Evolutionary conservation across 2,113 vertebrate species (phyloP), one percentile per base, ranked within the genome.

Genomic region (Numenius arquata): DNA sequence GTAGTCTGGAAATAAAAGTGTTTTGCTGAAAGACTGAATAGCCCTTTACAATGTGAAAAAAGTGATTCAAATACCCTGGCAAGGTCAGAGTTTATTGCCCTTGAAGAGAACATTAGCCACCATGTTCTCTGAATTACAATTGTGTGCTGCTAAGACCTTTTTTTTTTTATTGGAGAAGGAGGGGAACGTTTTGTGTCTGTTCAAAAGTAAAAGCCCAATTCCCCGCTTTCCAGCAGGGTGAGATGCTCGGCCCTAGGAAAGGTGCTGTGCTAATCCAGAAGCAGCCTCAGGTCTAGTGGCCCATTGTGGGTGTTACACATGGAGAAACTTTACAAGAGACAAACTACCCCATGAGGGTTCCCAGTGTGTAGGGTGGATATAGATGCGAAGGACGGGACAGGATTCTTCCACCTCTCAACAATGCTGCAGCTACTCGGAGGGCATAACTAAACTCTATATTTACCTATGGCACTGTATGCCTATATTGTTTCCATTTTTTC

Each of bases 71-170:
- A 74, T 67, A 90, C 34, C 27, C 40, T 83, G 40, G 18, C 75
- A 90, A 89, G 65, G 85, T 93, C 52, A n/a, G 72, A 89, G 27
- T 93, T 93, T 96, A 90, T 81, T 94, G 73, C 27, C 86, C 75
- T 90, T 86, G 90, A 95, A 86, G 36, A 86, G 68, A 92, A 84
- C 40, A 81, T 81, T 65, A 92, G 25, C 55, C 40, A 89, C 58
- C 43, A 48, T 25, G 52, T 85, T 90, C 52, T 10, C 61, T 75
- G 65, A 89, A 79, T 81, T 81, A 68, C 52, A 94, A 26, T 6
- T 77, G 21, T 61, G 43, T 72, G 34, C 43, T 61, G 34, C 18
- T 84, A 43, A 67, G 18, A 53, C 2, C 20, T 30, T 85, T 85
- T 16, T 85, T 16, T 38, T 9, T 9, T 74, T 84, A 81, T 6